Percentiles rank a stretch among this genome's conserved stretches.
These are phyloP conservation scores for Creontiades dilutus DNA, from an alignment of 2,888 invertebrate species.

Conservation along the genomic window DNA sequence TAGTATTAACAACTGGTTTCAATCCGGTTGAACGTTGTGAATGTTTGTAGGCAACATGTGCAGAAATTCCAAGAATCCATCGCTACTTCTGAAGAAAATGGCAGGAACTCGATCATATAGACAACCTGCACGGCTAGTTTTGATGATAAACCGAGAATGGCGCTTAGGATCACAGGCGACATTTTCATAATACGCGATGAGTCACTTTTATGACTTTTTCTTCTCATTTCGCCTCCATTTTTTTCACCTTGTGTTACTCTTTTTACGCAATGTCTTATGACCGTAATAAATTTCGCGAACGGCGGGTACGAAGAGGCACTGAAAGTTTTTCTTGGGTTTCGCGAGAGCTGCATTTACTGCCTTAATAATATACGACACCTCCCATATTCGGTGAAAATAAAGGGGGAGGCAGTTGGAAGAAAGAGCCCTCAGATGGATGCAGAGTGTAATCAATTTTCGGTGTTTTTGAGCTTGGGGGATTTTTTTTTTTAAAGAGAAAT, in stretches of 20 bases:
- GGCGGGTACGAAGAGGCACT: neutral
- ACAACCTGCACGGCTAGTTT: too few species aligned
- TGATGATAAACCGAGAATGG: too few species aligned
- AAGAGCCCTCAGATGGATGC: neutral
- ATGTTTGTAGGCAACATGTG: too few species aligned
- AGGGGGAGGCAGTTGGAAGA: neutral
- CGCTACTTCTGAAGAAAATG: too few species aligned
- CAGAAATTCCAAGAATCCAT: too few species aligned
- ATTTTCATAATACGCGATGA: constrained; percentile 7
- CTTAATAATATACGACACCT: constrained; percentile 20
- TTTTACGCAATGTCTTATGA: neutral
- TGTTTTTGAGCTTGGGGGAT: neutral
- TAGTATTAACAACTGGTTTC: too few species aligned
- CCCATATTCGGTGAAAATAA: constrained; percentile 22
- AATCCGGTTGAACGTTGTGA: too few species aligned
- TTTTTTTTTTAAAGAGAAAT: too few species aligned
- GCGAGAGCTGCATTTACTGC: neutral
- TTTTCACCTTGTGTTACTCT: neutral
- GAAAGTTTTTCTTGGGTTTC: constrained; percentile 3
- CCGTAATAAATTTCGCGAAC: constrained; percentile 6
- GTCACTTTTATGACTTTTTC: neutral
- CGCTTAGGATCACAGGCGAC: neutral
- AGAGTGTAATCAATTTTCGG: neutral
- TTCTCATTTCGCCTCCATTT: constrained; percentile 12
- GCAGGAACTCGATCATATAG: too few species aligned